Evolutionary conservation across 2,797 vertebrate species (phyloP).

Genomic region (Sebastiscus tertius): DNA sequence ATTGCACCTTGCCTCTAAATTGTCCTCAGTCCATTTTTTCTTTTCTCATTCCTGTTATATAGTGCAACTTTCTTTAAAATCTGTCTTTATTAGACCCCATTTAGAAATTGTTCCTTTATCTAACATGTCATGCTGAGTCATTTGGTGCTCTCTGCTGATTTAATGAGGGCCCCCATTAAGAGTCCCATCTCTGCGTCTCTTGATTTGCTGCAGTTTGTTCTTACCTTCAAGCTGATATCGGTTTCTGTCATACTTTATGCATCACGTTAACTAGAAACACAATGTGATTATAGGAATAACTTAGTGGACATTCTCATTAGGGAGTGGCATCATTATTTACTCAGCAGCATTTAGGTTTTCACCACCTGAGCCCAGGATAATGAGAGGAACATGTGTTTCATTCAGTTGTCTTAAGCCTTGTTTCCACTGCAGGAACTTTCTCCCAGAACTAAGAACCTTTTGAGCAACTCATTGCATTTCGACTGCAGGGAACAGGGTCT

Average conservation of each 20-base stretch:
- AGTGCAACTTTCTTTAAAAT: neutral
- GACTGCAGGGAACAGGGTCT: too few relatives aligned
- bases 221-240: constrained; percentile 13
- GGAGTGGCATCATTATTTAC: neutral
- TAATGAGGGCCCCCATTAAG: constrained; percentile 40
- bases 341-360: neutral
- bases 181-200: constrained; percentile 9
- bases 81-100: constrained; percentile 20
- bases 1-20: neutral
- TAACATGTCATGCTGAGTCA: constrained; percentile 29
- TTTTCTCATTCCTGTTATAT: neutral
- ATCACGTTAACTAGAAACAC: constrained; percentile 8
- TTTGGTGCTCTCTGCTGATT: constrained; percentile 42
- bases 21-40: neutral
- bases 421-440: too few relatives aligned
- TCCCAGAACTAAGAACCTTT: too few relatives aligned
- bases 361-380: neutral
- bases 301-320: neutral
- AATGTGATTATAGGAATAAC: neutral
- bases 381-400: neutral
- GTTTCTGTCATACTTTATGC: constrained; percentile 1
- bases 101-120: constrained; percentile 19
- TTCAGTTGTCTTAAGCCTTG: neutral
- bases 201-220: constrained; percentile 34
- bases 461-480: too few relatives aligned